These are phyloP conservation scores for Sesia apiformis DNA, from an alignment of 2,888 invertebrate species.

Conservation along the genomic window DNA sequence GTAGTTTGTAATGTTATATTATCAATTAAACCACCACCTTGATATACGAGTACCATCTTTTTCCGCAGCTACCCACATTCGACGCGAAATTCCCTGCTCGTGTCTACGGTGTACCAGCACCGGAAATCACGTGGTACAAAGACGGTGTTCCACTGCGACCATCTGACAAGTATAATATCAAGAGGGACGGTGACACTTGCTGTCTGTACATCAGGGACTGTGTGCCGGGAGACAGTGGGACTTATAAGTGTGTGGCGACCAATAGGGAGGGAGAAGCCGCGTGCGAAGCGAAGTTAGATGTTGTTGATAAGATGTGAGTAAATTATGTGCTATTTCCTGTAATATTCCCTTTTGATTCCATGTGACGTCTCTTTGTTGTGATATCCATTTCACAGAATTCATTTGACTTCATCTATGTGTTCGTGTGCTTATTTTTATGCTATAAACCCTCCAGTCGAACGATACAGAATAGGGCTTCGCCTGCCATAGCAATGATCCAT, in stretches of 20 bases:
- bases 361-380: no score
- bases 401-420: no score
- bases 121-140: slow-evolving; percentile 91
- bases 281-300: slow-evolving; percentile 82
- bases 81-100: slow-evolving; percentile 90
- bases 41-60: no score
- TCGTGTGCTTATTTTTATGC: no score
- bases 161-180: slow-evolving; percentile 82
- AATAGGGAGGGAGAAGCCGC: slow-evolving; percentile 87
- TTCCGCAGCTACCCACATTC: slow-evolving; percentile 77
- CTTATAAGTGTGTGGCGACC: slow-evolving; percentile 83
- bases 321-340: neutral
- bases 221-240: slow-evolving; percentile 79
- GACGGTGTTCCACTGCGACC: slow-evolving; percentile 83
- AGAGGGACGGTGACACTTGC: slow-evolving; percentile 85
- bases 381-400: no score
- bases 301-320: slow-evolving; percentile 88
- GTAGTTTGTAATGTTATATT: no score
- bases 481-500: no score
- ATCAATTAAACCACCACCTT: no score
- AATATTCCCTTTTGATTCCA: no score
- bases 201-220: slow-evolving; percentile 84
- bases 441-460: no score
- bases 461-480: no score
- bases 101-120: slow-evolving; percentile 86